Conservation (phyloP, 53 echinoderm and acorn worm genomes). For the Holothuria scabra region DNA sequence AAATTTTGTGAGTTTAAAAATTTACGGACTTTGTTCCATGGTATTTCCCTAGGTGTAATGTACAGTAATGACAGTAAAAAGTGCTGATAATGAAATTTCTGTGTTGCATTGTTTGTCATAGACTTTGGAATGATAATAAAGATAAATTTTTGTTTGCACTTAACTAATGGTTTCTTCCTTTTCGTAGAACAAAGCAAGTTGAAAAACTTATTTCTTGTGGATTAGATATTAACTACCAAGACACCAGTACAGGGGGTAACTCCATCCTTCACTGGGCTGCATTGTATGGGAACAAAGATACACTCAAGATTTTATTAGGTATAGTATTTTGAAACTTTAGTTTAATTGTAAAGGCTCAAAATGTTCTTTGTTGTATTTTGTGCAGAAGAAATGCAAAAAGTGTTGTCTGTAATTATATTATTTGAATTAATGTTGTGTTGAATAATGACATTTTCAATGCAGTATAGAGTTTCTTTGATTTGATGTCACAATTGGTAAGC, state of each 20-base stretch:
- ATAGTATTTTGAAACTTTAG: neutral
- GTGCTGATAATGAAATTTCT: neutral
- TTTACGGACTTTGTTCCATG: no score
- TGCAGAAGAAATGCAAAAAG: no score
- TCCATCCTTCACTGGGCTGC: slow-evolving; percentile 92
- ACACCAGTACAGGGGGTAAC: slow-evolving; percentile 74
- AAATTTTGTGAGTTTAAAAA: no score
- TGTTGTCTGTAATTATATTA: no score
- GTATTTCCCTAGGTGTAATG: no score
- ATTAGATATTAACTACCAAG: slow-evolving; percentile 72
- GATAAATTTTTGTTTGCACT: neutral
- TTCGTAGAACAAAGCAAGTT: slow-evolving; percentile 67
- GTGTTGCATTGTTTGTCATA: neutral
- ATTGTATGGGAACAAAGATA: slow-evolving; percentile 70
- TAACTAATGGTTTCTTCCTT: neutral
- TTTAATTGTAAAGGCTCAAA: no score
- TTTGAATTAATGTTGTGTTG: no score
- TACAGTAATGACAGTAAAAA: no score
- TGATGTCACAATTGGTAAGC: no score
- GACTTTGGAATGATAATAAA: neutral
- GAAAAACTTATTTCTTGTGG: slow-evolving; percentile 72
- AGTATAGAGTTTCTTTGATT: no score
- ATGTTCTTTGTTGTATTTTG: no score
- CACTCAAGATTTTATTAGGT: slow-evolving; percentile 77
- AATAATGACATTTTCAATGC: no score